Percentiles rank a stretch among this genome's conserved stretches.
These are phyloP conservation scores for Trissolcus brochymenae DNA, from an alignment of 2,888 invertebrate genomes.

Conservation along the genomic window DNA sequence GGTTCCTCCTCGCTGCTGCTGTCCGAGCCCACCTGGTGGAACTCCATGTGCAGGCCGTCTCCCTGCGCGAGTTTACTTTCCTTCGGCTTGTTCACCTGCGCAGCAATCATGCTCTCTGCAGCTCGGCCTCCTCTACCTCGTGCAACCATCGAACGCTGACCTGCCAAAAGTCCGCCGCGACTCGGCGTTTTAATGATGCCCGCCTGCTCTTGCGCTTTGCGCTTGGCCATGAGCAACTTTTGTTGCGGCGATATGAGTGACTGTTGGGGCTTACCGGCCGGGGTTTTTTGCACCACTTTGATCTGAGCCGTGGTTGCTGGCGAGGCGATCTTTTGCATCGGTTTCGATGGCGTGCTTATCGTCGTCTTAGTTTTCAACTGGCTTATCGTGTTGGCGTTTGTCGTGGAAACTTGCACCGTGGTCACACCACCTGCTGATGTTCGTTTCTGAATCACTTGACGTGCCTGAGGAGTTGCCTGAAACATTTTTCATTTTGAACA, in stretches of 20 bases:
- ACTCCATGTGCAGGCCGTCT: conserved; percentile 76
- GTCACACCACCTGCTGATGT: conserved; percentile 48
- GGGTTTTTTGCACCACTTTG: conserved; percentile 65
- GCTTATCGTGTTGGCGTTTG: conserved; percentile 61
- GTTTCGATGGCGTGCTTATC: conserved; percentile 63
- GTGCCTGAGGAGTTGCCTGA: conserved; percentile 42
- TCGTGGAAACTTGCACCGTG: conserved; percentile 54
- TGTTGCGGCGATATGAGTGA: conserved; percentile 72
- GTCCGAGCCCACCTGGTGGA: conserved; percentile 73
- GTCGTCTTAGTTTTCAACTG: conserved; percentile 69
- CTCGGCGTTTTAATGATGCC: conserved; percentile 66
- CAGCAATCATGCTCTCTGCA: conserved; percentile 43
- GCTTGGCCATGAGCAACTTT: conserved; percentile 73
- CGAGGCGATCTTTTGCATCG: conserved; percentile 60
- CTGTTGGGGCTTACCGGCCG: conserved; percentile 65
- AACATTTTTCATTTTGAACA: conserved; percentile 10
- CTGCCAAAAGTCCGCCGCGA: conserved; percentile 63
- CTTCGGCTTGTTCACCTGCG: conserved; percentile 68
- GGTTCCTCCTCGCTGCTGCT: conserved; percentile 81
- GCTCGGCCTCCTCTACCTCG: conserved; percentile 65
- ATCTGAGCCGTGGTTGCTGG: conserved; percentile 59
- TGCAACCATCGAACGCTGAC: conserved; percentile 57
- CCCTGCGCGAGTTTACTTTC: conserved; percentile 75
- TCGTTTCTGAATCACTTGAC: conserved; percentile 61
- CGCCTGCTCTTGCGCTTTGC: conserved; percentile 73